Evolutionary conservation across 2,113 vertebrate genomes (phyloP), one percentile per base, ranked within the genome.

Genomic region (Cheirogaleus medius): DNA sequence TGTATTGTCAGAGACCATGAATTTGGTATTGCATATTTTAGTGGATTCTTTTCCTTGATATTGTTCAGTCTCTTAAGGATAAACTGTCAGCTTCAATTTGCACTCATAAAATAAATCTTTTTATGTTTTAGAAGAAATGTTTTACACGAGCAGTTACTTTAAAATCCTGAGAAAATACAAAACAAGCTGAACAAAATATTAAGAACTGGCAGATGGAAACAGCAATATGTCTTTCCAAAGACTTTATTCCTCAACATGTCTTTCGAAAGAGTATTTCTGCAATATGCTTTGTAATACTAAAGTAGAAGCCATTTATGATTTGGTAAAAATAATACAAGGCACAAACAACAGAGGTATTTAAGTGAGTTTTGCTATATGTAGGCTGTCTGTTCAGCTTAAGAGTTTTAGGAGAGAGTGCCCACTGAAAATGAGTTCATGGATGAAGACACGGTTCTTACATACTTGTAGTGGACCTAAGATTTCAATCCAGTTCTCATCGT

Each of bases 91-190:
- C 42, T 92, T 78, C 83, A 80, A 91, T 49, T 86, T 91, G 29
- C 42, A 82, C 68, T 95, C 54, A 83, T 42, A 81, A 96, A 95
- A 49, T 78, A 86, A 88, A 37, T 56, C 17, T 60, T 96, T 94
- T 90, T 81, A 86, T 42, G 60, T 95, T 94, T 97, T 88, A 95
- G 49, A 81, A 94, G 37, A 91, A 96, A 91, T 86, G 63, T 77
- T 96, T 95, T 93, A 89, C 32, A 94, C 60, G 93, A 95, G 60
- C n/a, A 86, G 20, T 91, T 80, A 95, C 89, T 96, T 96, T 94
- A 83, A 95, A 93, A 95, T 68, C 82, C 63, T 90, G 21, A 92
- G 44, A 94, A 96, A 90, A 92, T 56, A 91, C 0, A 89, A 95
- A 95, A 86, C 49, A 96, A 77, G 87, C 13, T 91, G n/a, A 78